Evolutionary conservation across 2,797 vertebrate genomes (phyloP).

Genomic region (Gallinago solitaria): DNA sequence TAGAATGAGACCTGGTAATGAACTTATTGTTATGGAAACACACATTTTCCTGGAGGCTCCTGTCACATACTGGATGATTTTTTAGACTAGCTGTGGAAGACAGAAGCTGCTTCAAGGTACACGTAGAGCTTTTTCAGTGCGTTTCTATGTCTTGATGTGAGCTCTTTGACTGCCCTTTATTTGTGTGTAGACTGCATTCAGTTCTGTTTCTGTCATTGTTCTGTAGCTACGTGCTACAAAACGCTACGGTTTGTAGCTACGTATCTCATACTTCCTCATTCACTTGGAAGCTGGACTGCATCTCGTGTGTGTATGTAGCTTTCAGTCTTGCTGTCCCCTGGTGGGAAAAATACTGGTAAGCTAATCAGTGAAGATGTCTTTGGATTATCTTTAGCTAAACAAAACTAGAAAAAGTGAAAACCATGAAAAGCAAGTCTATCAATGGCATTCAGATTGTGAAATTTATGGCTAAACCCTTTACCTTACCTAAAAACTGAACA

Average conservation of each 20-base stretch:
- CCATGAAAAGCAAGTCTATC: neutral
- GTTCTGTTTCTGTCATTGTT: neutral
- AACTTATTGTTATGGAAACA: neutral
- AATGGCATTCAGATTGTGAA: neutral
- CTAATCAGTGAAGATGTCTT: neutral
- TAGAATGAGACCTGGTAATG: neutral
- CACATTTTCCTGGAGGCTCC: neutral
- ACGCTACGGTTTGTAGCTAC: too few relatives aligned
- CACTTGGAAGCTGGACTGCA: neutral
- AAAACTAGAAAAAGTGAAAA: neutral
- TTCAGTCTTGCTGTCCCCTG: neutral
- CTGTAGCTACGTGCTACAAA: neutral
- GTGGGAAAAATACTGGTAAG: neutral
- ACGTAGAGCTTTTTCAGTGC: neutral
- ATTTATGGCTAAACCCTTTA: neutral
- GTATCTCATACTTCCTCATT: neutral
- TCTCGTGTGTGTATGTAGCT: neutral
- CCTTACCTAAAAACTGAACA: neutral
- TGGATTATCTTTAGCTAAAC: neutral
- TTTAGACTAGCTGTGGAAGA: neutral
- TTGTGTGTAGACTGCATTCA: neutral
- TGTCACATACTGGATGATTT: neutral
- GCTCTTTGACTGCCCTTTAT: neutral
- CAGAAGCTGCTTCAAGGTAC: neutral
- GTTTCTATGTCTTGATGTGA: neutral